Evolutionary conservation across 2,888 invertebrate species (phyloP), one percentile per base, ranked within the genome.

Genomic region (Luffia ferchaultella): DNA sequence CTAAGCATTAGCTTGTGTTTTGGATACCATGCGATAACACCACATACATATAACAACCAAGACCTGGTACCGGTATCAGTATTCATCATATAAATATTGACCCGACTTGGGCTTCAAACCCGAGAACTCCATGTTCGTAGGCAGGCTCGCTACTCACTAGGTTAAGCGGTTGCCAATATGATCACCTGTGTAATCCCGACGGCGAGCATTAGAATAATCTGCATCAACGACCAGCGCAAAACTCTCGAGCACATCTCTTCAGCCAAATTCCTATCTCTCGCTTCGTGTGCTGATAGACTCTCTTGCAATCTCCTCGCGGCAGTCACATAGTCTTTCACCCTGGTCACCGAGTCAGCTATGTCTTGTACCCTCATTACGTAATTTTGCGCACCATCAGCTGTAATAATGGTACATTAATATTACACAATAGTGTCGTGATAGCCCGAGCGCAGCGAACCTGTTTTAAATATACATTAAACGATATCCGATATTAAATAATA

Each of bases 221-320:
- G 77, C 49, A 68, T 60, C 49, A 76, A 54, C 0, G 78, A 78
- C 77, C 77, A 76, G 0, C 59, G 64, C 58, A 73, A 51, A 1
- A 80, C 78, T 48, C 79, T 68, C 44, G 62, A 55, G 64, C 89
- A 93, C 73, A 93, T 93, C 45, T 90, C 88, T 66, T 95, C 95
- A 1, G 92, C 92, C 1, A 92, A 68, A 65, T 93, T 93, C 55
- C 95, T 85, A 68, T 96, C 96, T 20, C 93, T 72, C 0, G 93
- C 91, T 70, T 96, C 95, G 60, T 76, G 73, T 0, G 82, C 82
- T 0, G 79, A 74, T 20, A 72, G 68, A 46, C 88, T 62, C 62
- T 92, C 92, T 68, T 93, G 92, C 46, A 90, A 63, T 47, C 89
- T 84, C 15, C 89, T 72, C 0, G 89, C 88, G 49, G 87, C 84